Evolutionary conservation across 2,113 vertebrate genomes (phyloP).

Genomic region (Strix aluco): DNA sequence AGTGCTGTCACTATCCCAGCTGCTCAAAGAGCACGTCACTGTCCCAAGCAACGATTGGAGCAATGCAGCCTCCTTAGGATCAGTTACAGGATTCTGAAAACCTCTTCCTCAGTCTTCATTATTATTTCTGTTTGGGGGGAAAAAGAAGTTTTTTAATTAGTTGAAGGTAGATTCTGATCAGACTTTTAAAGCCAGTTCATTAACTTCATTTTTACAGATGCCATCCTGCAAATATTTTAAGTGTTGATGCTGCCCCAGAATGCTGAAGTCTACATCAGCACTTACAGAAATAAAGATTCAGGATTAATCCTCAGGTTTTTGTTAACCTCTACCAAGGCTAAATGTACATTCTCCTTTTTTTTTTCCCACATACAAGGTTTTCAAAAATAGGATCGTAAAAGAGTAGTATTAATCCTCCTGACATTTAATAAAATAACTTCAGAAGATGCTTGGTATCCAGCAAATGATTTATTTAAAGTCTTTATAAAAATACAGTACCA

Average conservation of each 20-base stretch:
- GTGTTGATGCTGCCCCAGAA: neutral
- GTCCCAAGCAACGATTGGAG: neutral
- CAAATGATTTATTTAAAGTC: slow-evolving; percentile 9
- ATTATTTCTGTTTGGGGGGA: neutral
- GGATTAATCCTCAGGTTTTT: neutral
- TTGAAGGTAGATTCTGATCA: neutral
- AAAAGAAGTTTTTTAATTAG: neutral
- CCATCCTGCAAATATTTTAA: neutral
- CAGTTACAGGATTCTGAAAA: neutral
- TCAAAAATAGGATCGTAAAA: neutral
- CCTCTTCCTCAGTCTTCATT: neutral
- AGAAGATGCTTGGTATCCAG: neutral
- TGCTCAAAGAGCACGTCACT: neutral
- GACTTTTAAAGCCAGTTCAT: neutral
- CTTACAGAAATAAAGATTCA: neutral
- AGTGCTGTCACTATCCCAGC: rapidly evolving
- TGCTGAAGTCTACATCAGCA: neutral
- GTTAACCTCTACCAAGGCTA: neutral
- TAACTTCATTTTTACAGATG: neutral
- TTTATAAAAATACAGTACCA: slow-evolving; percentile 2
- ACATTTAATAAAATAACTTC: slow-evolving; percentile 27
- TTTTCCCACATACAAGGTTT: neutral
- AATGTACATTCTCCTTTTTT: neutral
- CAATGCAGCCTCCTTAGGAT: neutral
- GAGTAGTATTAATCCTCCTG: neutral